Evolutionary conservation across 2,797 vertebrate species (phyloP).

Genomic region (Dallia pectoralis): DNA sequence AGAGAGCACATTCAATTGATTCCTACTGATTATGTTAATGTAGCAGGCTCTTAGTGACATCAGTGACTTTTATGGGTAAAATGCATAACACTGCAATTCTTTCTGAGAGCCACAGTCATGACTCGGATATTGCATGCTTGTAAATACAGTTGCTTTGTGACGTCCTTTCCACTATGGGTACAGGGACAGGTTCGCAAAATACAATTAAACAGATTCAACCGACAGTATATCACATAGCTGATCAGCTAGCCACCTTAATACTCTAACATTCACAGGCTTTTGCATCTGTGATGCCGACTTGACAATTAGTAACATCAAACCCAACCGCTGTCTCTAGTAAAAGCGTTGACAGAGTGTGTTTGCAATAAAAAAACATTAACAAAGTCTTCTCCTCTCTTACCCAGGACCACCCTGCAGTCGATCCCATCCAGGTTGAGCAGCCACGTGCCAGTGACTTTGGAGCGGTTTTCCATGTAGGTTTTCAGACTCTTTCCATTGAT

Average conservation of each 20-base stretch:
- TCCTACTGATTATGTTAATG: neutral
- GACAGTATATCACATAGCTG: neutral
- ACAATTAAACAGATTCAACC: neutral
- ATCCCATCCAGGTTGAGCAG: slow-evolving; percentile 85
- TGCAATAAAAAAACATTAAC: neutral
- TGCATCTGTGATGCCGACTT: neutral
- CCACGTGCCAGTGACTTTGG: slow-evolving; percentile 95
- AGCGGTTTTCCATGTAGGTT: slow-evolving; percentile 93
- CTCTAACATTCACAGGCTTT: neutral
- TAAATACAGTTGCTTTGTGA: neutral
- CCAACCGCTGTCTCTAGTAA: neutral
- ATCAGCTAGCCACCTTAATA: neutral
- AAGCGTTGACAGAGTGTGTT: neutral
- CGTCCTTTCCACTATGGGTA: slow-evolving; percentile 2
- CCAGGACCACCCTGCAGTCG: slow-evolving; percentile 90
- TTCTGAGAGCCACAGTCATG: neutral
- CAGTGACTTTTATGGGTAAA: neutral
- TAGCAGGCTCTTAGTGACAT: neutral
- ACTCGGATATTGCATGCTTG: neutral
- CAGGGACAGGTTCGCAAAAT: neutral
- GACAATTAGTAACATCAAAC: too few species aligned
- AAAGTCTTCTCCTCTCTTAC: slow-evolving; percentile 65
- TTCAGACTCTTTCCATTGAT: slow-evolving; percentile 94
- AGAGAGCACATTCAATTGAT: slow-evolving; percentile 2
- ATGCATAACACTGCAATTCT: neutral